phyloP scores from a whole-genome alignment of 2,797 vertebrate genomes.

The Mormyrus hasselquistii region DNA sequence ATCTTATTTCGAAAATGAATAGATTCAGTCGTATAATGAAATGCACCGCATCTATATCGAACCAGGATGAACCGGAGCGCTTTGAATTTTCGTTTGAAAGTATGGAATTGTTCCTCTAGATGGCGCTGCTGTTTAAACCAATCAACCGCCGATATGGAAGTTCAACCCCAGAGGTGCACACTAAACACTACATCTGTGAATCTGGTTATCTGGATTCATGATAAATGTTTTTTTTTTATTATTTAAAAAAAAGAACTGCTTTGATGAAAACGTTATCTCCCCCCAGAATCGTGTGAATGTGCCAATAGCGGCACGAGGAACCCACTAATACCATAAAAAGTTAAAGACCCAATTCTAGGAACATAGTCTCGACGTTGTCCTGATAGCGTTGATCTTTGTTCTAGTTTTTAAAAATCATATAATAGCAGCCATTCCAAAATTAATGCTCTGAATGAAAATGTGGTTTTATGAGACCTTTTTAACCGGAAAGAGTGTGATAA shows the following conservation, averaged over 20 bases:
- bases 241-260: background rate
- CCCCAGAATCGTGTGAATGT: background rate
- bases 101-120: background rate
- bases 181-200: background rate
- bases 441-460: background rate
- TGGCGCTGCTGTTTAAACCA: constrained; percentile 1
- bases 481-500: background rate
- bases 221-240: background rate
- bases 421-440: background rate
- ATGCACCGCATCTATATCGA: background rate
- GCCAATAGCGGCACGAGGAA: background rate
- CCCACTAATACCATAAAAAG: background rate
- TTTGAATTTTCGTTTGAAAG: background rate
- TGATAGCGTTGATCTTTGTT: background rate
- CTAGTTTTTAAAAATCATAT: background rate
- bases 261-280: background rate
- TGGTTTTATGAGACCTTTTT: background rate
- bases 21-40: background rate
- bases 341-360: background rate
- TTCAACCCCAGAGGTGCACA: background rate
- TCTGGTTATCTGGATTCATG: background rate
- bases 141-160: background rate
- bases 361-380: background rate
- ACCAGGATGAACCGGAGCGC: background rate
- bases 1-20: constrained; percentile 5